Percentiles rank a stretch among this genome's conserved stretches.
These are phyloP conservation scores for Manis crassicaudata DNA, from an alignment of 2,797 vertebrate species.

Conservation along the genomic window DNA sequence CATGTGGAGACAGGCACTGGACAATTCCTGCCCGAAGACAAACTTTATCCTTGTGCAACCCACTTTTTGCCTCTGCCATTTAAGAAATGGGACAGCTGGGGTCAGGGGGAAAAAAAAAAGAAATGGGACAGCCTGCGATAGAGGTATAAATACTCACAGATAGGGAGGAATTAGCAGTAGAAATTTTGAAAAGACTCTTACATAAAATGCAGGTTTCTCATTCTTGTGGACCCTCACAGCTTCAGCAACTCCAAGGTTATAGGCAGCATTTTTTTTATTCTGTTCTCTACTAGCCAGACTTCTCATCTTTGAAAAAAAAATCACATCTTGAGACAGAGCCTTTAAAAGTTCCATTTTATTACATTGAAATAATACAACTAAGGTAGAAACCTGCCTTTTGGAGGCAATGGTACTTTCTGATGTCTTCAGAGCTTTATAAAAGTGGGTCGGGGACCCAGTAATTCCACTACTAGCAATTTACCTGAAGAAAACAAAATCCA, in stretches of 20 bases:
- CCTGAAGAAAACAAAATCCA: no score
- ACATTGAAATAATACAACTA: neutral
- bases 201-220: conserved; percentile 79
- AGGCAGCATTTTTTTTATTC: conserved; percentile 85
- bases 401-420: neutral
- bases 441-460: neutral
- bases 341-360: conserved; percentile 34
- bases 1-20: neutral
- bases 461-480: no score
- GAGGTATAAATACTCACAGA: neutral
- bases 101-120: neutral
- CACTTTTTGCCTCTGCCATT: neutral
- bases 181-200: conserved; percentile 77
- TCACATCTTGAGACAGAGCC: neutral
- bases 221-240: conserved; percentile 82
- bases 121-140: neutral
- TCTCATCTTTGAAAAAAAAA: conserved; percentile 64
- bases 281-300: conserved; percentile 80
- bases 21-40: neutral
- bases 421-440: neutral
- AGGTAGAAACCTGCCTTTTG: conserved; percentile 28
- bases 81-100: neutral
- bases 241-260: conserved; percentile 87
- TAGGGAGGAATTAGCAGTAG: neutral
- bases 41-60: neutral